phyloP scores from a whole-genome alignment of 2,888 invertebrate genomes.

The Sinhomidia bicolor region DNA sequence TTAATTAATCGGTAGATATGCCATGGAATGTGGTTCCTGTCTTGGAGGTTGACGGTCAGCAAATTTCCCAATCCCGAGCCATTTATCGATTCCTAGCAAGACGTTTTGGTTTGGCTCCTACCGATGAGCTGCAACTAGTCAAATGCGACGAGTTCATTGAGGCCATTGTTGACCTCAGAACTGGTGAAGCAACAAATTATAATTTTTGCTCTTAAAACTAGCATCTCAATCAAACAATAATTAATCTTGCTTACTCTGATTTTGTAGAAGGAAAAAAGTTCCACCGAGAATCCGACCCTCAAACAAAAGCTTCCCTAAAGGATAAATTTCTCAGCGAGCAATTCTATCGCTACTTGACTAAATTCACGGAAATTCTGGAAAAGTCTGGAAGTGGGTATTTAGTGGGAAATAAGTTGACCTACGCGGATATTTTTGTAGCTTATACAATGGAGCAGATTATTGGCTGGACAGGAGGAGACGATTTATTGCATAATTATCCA shows the following conservation, averaged over 20 bases:
- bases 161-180: constrained; percentile 58
- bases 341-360: constrained; percentile 28
- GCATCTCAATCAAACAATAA: too few species aligned
- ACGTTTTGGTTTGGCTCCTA: constrained; percentile 40
- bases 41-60: constrained; percentile 60
- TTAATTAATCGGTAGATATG: constrained; percentile 53
- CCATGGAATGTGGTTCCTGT: constrained; percentile 71
- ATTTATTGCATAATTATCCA: not conserved
- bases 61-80: constrained; percentile 63
- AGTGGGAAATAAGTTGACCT: constrained; percentile 49
- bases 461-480: not conserved
- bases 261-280: constrained; percentile 58
- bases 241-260: too few species aligned
- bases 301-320: constrained; percentile 20
- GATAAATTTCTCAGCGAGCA: not conserved
- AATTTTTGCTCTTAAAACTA: too few species aligned
- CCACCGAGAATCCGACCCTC: constrained; percentile 43
- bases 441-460: constrained; percentile 59
- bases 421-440: constrained; percentile 67
- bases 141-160: constrained; percentile 70
- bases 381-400: constrained; percentile 58
- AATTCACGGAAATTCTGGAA: constrained; percentile 50
- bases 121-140: constrained; percentile 44
- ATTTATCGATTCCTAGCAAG: constrained; percentile 60
- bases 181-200: too few species aligned